These are phyloP conservation scores for Tyrophagus putrescentiae DNA, from an alignment of 1,140 invertebrate genomes.

Conservation along the genomic window DNA sequence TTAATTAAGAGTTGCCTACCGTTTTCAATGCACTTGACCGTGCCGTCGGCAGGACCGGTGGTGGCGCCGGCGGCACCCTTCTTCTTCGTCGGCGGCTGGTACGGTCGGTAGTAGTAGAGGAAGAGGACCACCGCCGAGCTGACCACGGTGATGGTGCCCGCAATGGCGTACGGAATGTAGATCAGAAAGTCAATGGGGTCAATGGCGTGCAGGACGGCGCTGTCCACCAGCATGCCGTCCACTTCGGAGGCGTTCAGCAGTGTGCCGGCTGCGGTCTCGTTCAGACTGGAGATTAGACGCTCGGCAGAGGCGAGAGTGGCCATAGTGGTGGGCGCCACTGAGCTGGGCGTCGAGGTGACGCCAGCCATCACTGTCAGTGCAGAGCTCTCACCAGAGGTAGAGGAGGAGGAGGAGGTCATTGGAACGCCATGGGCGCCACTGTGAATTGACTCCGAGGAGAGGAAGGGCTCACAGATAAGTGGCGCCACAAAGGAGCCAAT, in stretches of 20 bases:
- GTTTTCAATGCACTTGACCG: background rate
- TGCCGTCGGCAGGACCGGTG: no score
- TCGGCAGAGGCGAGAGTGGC: no score
- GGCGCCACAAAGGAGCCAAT: slow-evolving; percentile 41
- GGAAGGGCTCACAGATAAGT: slow-evolving; percentile 37
- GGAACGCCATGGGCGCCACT: slow-evolving; percentile 10
- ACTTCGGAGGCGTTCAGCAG: no score
- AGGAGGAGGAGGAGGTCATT: background rate
- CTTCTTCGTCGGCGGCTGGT: slow-evolving; percentile 12
- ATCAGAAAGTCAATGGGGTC: slow-evolving; percentile 17
- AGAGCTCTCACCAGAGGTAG: background rate
- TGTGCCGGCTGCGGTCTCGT: no score
- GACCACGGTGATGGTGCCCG: slow-evolving; percentile 11
- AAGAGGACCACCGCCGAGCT: background rate
- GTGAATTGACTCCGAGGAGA: slow-evolving; percentile 25
- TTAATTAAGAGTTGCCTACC: background rate
- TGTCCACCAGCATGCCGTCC: no score
- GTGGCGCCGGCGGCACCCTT: background rate
- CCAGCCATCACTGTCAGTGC: no score
- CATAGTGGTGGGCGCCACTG: background rate
- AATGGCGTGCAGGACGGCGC: background rate
- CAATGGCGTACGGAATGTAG: slow-evolving; percentile 21
- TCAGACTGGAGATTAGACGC: no score
- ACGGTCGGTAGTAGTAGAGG: slow-evolving; percentile 15
- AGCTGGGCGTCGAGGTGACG: background rate